Evolutionary conservation across 2,797 vertebrate genomes (phyloP).

Genomic region (Acomys russatus): DNA sequence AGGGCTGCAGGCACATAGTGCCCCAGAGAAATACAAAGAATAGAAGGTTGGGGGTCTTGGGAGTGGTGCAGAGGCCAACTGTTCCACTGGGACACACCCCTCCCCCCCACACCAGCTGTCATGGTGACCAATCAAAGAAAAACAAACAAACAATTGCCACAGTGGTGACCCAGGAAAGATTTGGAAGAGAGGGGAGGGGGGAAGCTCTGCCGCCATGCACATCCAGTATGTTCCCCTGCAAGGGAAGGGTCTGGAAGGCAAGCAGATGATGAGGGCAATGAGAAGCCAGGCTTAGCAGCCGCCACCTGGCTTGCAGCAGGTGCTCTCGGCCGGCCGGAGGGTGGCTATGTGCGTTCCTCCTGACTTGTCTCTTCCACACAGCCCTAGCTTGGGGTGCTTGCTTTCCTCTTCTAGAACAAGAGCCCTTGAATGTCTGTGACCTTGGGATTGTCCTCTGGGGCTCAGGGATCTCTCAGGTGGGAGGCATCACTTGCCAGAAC

Average conservation of each 20-base stretch:
- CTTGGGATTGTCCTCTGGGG: background rate
- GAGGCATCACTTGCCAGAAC: fast-evolving
- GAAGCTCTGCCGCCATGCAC: fast-evolving
- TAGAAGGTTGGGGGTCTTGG: background rate
- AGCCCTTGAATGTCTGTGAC: background rate
- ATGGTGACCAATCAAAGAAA: fast-evolving
- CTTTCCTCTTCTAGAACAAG: background rate
- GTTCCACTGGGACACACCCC: background rate
- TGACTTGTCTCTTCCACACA: background rate
- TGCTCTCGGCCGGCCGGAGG: background rate
- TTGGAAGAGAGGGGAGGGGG: background rate
- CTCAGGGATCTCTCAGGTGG: background rate
- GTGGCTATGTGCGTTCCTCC: background rate
- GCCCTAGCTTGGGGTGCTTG: background rate
- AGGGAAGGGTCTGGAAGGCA: background rate
- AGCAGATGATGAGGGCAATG: fast-evolving
- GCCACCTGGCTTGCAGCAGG: background rate
- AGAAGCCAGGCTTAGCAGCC: background rate
- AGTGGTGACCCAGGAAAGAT: no score
- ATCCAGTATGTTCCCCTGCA: background rate
- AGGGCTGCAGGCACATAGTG: background rate
- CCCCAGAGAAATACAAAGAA: background rate
- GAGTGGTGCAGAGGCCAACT: background rate
- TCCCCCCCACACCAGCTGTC: background rate
- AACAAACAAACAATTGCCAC: background rate